Evolutionary conservation across 2,797 vertebrate species (phyloP).

Genomic region (Enteromius viviparus): DNA sequence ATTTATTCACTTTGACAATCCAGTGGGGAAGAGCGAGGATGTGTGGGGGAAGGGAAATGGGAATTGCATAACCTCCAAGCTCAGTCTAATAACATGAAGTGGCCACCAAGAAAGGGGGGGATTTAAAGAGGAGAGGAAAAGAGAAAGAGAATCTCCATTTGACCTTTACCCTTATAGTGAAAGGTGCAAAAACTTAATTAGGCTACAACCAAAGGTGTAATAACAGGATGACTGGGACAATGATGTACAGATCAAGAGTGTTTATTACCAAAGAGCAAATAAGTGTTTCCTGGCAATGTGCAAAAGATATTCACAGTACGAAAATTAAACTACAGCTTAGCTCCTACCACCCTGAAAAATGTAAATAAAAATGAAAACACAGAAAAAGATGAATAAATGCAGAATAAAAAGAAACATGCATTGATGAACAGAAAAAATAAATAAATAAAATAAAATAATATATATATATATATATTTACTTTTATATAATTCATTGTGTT

Average conservation of each 20-base stretch:
- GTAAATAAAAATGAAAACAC: not conserved
- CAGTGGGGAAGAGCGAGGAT: constrained; percentile 33
- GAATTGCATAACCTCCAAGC: constrained; percentile 35
- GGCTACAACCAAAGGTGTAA: not conserved
- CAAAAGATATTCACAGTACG: not conserved
- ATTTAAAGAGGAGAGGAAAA: not conserved
- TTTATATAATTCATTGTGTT: not conserved
- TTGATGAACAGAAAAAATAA: not conserved
- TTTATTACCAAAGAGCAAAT: not conserved
- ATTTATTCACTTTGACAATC: constrained; percentile 54
- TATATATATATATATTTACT: not conserved
- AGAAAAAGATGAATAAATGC: not conserved
- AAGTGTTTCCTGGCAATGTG: not conserved
- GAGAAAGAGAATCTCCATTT: not conserved
- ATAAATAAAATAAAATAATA: too few species aligned
- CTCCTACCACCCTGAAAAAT: not conserved
- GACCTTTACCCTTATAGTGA: not conserved
- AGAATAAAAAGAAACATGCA: not conserved
- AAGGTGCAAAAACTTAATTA: not conserved
- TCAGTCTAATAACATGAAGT: constrained; percentile 24
- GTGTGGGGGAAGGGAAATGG: constrained; percentile 39
- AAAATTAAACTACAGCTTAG: not conserved
- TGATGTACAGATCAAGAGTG: not conserved
- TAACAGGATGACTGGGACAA: not conserved
- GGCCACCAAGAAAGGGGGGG: constrained; percentile 1